phyloP scores from a whole-genome alignment of 1,140 invertebrate species.

The Zophobas atratus region DNA sequence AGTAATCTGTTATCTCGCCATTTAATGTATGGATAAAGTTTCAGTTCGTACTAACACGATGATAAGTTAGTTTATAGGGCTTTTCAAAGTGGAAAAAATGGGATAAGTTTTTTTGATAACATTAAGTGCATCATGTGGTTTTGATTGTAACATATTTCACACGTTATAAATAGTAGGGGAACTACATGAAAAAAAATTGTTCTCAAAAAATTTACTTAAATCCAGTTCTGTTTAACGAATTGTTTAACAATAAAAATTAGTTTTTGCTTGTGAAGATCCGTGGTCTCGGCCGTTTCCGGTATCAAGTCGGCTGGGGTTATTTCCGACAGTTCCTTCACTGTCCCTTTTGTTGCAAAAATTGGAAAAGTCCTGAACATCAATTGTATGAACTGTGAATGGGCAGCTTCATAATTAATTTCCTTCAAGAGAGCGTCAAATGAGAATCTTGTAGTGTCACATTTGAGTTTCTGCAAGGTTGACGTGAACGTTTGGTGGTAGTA shows the following conservation, averaged over 20 bases:
- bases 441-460: conserved; percentile 45
- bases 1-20: too few species aligned
- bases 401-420: conserved; percentile 52
- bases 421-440: conserved; percentile 46
- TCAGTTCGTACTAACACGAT: too few species aligned
- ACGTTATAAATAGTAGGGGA: too few species aligned
- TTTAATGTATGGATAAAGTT: too few species aligned
- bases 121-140: too few species aligned
- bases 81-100: too few species aligned
- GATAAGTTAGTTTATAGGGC: too few species aligned
- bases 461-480: conserved; percentile 55
- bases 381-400: conserved; percentile 51
- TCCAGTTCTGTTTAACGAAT: conserved; percentile 45
- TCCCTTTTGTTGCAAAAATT: conserved; percentile 37
- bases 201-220: conserved; percentile 1
- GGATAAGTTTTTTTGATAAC: too few species aligned
- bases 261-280: conserved; percentile 29
- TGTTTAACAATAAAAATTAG: conserved; percentile 24
- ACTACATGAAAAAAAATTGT: too few species aligned
- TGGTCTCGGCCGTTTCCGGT: background rate
- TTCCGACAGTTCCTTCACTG: conserved; percentile 17
- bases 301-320: background rate
- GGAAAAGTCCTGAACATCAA: conserved; percentile 49
- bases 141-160: too few species aligned
- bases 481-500: conserved; percentile 71